Percentiles rank a stretch among this genome's conserved stretches.
These are phyloP conservation scores for Pithys albifrons DNA, from an alignment of 2,113 vertebrate genomes.

Conservation along the genomic window DNA sequence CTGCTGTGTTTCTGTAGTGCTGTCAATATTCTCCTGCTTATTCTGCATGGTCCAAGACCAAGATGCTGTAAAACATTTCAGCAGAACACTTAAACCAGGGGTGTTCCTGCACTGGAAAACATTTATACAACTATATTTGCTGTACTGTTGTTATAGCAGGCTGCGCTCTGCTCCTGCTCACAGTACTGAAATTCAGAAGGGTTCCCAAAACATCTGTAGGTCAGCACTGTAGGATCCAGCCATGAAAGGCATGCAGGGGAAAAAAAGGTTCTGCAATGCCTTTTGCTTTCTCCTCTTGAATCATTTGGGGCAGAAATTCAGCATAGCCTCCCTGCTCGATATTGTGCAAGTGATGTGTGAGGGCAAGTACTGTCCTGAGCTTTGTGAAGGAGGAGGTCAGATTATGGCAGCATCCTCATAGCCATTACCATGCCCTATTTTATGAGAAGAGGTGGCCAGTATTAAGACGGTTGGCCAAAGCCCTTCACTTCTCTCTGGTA, in stretches of 20 bases:
- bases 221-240: neutral
- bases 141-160: neutral
- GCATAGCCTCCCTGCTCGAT: neutral
- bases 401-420: rapidly evolving
- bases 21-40: neutral
- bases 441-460: neutral
- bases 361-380: neutral
- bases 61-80: neutral
- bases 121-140: neutral
- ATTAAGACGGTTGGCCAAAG: neutral
- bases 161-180: neutral
- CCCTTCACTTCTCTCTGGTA: neutral
- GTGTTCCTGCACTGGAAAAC: neutral
- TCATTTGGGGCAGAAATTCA: neutral
- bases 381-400: neutral
- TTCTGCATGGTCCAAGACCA: neutral
- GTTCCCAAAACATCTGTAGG: neutral
- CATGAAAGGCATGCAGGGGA: neutral
- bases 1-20: neutral
- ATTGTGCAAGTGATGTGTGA: neutral
- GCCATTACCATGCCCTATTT: rapidly evolving
- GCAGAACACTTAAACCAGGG: neutral
- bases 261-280: neutral
- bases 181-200: neutral
- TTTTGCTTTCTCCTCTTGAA: neutral